A percentile compares a stretch with the other conserved stretches of the same genome.
These are phyloP conservation scores for Drosophila lacteicornis DNA, from an alignment of 1,140 invertebrate genomes.

Conservation along the genomic window DNA sequence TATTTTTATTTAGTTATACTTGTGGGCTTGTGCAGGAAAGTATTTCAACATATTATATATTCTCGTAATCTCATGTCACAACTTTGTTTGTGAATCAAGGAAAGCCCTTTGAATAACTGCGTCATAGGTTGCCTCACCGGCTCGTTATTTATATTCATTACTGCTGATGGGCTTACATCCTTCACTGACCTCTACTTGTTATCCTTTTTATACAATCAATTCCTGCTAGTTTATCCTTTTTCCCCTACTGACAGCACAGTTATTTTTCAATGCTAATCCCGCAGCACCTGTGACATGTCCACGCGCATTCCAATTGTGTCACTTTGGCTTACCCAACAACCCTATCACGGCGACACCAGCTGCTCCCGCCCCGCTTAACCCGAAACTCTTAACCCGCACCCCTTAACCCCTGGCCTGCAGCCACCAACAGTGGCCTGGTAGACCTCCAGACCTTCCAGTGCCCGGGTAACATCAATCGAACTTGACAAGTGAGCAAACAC, in stretches of 20 bases:
- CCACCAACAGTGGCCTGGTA: slow-evolving; percentile 1
- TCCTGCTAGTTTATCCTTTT: neutral
- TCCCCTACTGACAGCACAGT: slow-evolving; percentile 14
- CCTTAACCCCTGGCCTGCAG: slow-evolving; percentile 8
- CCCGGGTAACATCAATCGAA: slow-evolving; percentile 39
- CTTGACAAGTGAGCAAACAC: slow-evolving; percentile 57
- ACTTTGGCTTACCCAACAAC: slow-evolving; percentile 45
- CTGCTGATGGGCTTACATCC: slow-evolving; percentile 24
- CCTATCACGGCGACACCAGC: slow-evolving; percentile 28
- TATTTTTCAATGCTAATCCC: slow-evolving; percentile 53
- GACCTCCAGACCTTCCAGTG: neutral
- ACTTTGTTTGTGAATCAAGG: neutral
- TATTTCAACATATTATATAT: neutral
- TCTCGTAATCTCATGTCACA: neutral
- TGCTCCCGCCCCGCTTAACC: slow-evolving; percentile 9
- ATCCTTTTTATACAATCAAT: slow-evolving; percentile 38
- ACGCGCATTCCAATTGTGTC: slow-evolving; percentile 52
- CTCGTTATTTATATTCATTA: slow-evolving; percentile 24
- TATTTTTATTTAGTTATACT: too few species aligned
- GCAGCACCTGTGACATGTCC: slow-evolving; percentile 49
- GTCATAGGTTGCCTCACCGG: slow-evolving; percentile 13
- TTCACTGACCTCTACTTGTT: slow-evolving; percentile 18
- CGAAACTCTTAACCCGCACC: neutral
- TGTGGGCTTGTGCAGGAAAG: too few species aligned
- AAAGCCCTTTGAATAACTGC: neutral